Evolutionary conservation across 2,888 invertebrate species (phyloP), one percentile per base, ranked within the genome.

Genomic region (Linnaemya tessellans): DNA sequence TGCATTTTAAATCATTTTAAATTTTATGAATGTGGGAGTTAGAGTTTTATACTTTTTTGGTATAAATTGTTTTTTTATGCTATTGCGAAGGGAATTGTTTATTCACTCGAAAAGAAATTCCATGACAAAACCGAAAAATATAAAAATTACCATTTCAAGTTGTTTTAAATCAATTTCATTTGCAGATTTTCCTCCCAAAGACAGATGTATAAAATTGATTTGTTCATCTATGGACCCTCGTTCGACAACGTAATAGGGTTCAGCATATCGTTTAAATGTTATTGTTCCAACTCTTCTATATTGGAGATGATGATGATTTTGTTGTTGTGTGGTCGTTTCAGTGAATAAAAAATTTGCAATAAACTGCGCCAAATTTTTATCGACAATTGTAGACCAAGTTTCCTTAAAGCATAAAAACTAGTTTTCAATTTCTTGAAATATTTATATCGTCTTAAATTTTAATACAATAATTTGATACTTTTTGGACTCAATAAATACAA

Each of bases 321-420:
- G 80, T 22, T 88, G 88, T 25, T 77, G 64, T 46, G 65, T 51
- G 93, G 88, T 86, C 2, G 86, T 88, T 20, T 62, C 68, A 81
- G 88, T 94, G 91, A 95, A 96, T 77, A 96, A 92, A 90, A 94
- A 96, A 91, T 95, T 95, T 35, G 94, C 94, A 43, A 95, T 94
- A 89, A 95, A 95, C 91, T 95, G 95, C 49, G 95, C 94, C 70
- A 96, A 91, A 5, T 95, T 93, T 0, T 94, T 94, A 90, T 96
- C 96, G 92, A 96, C 95, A 89, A 95, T 94, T 0, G 94, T 94
- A 54, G 95, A 95, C 96, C 96, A 96, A 90, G 94, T 93, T 93
- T 95, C 95, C 95, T 41, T 96, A 30, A 79, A 74, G 73, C 30
- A n/a, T 58, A 43, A 51, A 35, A 30, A 3, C 2, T 3, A 3